Base-by-base conservation (phyloP, 2,113 vertebrate species). In the Rostratula benghalensis region DNA sequence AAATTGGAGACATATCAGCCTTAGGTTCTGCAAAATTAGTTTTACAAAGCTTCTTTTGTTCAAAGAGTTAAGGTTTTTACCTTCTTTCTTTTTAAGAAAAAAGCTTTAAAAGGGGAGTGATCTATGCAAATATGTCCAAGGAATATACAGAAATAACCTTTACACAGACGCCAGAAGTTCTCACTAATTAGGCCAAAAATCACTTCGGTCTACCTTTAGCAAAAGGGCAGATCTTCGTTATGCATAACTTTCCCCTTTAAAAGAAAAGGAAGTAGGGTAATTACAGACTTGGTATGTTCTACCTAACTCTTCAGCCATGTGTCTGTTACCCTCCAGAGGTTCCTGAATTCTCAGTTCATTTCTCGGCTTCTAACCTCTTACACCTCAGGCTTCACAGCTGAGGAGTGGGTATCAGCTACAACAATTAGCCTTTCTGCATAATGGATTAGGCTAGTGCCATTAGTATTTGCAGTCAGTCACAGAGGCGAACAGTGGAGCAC, bases 401-500 rank as follows among this genome's bases (percentile, higher is more conserved):
- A 60, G 46, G n/a, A 60, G 7, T 17, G 4, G n/a, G 39, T 35
- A 28, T 15, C 31, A 12, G 28, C 60, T 39, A 27, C 31, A 54
- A 25, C 45, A 46, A 13, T 59, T 20, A 46, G 27, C 27, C 39
- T 43, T 35, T 25, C 22, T 11, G 3, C 20, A 30, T 18, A 12
- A 46, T 14, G 20, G 45, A 41, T 14, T n/a, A 53, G 28, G 37
- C 37, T 65, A 31, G 21, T 45, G 28, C 21, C 17, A 11, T 59
- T 22, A 24, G 14, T 35, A 10, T 51, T 71, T 61, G 18, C 14
- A 51, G 31, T 24, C 37, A 35, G 35, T 41, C 3, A 5, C 35
- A 0, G 9, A 41, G 31, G 14, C 1, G 2, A 51, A 30, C 39
- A 74, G 39, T 7, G 9, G 30, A 20, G 8, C 8, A 5, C 39